These are phyloP conservation scores for Diuraphis noxia DNA, from an alignment of 1,140 invertebrate genomes.

Conservation along the genomic window DNA sequence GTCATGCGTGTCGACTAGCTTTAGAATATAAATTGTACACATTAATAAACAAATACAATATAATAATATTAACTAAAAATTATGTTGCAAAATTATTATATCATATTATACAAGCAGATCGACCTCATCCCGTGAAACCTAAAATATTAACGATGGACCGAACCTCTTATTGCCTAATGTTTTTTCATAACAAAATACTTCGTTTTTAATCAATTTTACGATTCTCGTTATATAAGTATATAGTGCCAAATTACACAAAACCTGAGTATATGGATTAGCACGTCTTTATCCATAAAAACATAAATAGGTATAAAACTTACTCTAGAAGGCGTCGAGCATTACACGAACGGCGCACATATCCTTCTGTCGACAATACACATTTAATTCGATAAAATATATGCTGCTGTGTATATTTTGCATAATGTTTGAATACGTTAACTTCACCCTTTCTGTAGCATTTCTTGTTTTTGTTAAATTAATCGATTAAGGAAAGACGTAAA, in stretches of 20 bases:
- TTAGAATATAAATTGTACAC: neutral
- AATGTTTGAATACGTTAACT: neutral
- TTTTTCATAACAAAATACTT: neutral
- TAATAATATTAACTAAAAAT: neutral
- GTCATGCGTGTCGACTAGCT: neutral
- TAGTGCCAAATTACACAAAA: neutral
- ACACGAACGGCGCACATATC: neutral
- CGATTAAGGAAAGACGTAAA: conserved; percentile 42
- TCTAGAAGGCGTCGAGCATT: neutral
- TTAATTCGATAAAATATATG: neutral
- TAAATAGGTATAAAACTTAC: neutral
- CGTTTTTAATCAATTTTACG: neutral
- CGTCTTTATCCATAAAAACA: neutral
- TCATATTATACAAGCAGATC: neutral
- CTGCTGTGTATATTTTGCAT: neutral
- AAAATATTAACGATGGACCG: neutral
- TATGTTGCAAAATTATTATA: neutral
- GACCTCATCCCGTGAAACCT: neutral
- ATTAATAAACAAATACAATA: neutral
- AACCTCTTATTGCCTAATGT: neutral
- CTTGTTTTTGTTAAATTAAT: conserved; percentile 37
- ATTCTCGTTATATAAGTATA: neutral
- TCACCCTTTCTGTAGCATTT: conserved; percentile 13
- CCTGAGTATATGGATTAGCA: neutral
- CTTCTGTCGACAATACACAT: neutral